phyloP scores from a whole-genome alignment of 2,113 vertebrate species.

The Sander vitreus region DNA sequence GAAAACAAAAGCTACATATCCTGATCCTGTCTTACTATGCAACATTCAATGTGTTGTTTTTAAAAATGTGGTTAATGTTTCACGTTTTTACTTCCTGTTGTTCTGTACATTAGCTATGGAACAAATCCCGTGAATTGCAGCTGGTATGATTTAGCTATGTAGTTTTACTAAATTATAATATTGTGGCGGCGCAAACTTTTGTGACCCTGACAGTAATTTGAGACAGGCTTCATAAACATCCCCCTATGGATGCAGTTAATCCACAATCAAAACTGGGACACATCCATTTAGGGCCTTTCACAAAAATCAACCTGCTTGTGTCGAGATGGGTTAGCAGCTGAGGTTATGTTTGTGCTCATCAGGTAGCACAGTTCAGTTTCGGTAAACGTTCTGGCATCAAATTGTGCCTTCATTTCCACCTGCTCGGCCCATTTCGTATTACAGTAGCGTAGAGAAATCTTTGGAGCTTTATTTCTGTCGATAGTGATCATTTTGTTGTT shows the following conservation, averaged over 20 bases:
- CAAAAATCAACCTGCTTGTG: not conserved
- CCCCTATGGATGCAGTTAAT: not conserved
- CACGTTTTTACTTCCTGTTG: too few relatives aligned
- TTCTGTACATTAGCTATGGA: too few relatives aligned
- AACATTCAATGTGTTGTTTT: too few relatives aligned
- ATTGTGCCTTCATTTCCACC: not conserved
- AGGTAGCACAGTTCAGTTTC: not conserved
- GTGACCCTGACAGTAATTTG: not conserved
- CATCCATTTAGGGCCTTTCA: not conserved
- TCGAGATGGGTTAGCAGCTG: not conserved
- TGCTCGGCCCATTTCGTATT: not conserved
- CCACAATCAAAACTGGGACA: not conserved
- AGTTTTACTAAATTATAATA: not conserved
- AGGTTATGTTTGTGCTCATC: not conserved
- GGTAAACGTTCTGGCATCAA: not conserved
- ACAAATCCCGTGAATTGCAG: not conserved
- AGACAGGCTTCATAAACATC: not conserved
- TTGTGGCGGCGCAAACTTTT: not conserved
- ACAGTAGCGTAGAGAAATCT: not conserved
- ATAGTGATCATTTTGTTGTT: not conserved
- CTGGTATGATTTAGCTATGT: not conserved
- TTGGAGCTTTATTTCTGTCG: too few relatives aligned
- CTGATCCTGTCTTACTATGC: too few relatives aligned
- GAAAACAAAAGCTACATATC: too few relatives aligned
- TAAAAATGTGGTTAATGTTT: too few relatives aligned